phyloP scores from a whole-genome alignment of 1,140 invertebrate genomes.

The Drosophila tristis region DNA sequence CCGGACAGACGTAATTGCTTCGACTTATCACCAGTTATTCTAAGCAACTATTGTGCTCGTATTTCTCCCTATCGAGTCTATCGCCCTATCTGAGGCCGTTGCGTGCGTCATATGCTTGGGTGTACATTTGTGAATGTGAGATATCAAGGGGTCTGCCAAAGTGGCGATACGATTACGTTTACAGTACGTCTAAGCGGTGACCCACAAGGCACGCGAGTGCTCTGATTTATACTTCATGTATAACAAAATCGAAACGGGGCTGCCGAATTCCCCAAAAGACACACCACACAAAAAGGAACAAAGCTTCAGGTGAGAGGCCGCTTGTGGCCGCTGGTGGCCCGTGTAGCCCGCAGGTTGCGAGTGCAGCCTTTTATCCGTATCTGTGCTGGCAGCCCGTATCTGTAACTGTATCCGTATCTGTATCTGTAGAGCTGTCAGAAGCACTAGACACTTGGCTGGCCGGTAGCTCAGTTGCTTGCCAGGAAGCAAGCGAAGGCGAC shows the following conservation, averaged over 20 bases:
- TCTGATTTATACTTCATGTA: constrained; percentile 67
- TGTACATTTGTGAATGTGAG: not conserved
- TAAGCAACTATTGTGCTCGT: constrained; percentile 26
- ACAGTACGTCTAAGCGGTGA: constrained; percentile 3
- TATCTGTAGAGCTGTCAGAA: constrained; percentile 16
- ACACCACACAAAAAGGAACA: constrained; percentile 19
- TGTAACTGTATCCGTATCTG: not conserved
- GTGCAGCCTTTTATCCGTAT: not conserved
- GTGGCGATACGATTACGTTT: constrained; percentile 29
- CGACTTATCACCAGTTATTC: constrained; percentile 33
- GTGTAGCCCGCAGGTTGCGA: constrained; percentile 1
- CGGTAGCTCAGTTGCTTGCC: constrained; percentile 37
- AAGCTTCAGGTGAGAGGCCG: constrained; percentile 30
- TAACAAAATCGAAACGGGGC: constrained; percentile 24
- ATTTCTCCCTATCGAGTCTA: constrained; percentile 44
- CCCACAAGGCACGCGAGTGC: constrained; percentile 27
- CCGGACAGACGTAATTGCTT: constrained; percentile 39
- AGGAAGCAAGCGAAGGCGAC: constrained; percentile 31
- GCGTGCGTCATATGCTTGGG: constrained; percentile 29
- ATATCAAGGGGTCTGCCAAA: constrained; percentile 36
- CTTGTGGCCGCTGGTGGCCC: no score
- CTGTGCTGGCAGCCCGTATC: no score
- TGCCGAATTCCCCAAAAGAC: constrained; percentile 18
- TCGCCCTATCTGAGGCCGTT: constrained; percentile 30
- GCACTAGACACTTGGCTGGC: constrained; percentile 26